Conservation (phyloP, 2,797 vertebrate species). For the Eulemur coronatus region DNA sequence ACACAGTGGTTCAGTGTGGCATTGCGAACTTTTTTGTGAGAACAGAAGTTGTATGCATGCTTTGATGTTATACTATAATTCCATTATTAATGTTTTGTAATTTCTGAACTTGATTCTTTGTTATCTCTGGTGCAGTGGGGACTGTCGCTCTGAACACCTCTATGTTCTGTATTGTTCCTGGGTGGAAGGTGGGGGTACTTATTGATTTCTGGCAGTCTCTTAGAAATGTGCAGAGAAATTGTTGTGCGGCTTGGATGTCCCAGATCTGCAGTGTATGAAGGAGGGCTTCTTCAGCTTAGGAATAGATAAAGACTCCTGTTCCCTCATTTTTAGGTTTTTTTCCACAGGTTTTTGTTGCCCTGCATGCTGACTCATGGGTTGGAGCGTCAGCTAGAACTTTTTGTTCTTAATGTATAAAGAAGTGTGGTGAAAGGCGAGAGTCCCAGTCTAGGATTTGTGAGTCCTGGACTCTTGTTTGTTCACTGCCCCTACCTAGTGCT, state of each 20-base stretch:
- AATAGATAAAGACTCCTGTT: background rate
- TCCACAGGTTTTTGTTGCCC: background rate
- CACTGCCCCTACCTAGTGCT: background rate
- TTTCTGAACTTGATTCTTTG: conserved; percentile 41
- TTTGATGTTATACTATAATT: conserved; percentile 20
- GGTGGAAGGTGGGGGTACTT: background rate
- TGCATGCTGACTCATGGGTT: background rate
- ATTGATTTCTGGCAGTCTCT: background rate
- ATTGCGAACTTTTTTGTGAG: conserved; percentile 49
- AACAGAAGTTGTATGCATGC: conserved; percentile 61
- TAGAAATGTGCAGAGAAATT: background rate
- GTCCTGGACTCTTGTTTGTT: background rate
- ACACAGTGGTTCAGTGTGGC: background rate
- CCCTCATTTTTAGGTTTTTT: background rate
- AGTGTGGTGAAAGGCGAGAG: background rate
- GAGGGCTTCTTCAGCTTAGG: background rate
- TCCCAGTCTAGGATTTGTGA: background rate
- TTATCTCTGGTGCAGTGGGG: background rate
- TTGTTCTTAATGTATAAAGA: background rate
- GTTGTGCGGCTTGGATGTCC: background rate
- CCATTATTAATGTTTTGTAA: conserved; percentile 27
- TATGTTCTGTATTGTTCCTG: background rate
- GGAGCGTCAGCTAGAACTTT: background rate
- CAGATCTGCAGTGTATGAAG: background rate
- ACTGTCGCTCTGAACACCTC: background rate